Base-by-base conservation (phyloP, 1,140 invertebrate species). In the Globodera rostochiensis region DNA sequence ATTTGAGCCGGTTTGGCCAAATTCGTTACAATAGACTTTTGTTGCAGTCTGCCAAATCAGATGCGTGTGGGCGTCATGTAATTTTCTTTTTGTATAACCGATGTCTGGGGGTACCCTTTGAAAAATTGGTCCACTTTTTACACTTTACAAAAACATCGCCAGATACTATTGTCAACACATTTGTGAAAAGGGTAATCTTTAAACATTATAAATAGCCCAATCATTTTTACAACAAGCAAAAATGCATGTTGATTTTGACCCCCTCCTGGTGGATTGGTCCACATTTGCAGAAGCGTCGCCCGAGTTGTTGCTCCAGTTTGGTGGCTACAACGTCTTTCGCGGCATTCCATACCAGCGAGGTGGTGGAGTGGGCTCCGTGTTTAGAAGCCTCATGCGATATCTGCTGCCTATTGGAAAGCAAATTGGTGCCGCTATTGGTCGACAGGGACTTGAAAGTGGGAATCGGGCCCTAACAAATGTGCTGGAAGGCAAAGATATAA, bases 211-310 rank as follows among this genome's bases (percentile, higher is more conserved):
- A 74, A 74, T 74, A 74, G 73, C 4, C 57, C 8, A 21, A 3
- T 6, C 47, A 19, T 49, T 19, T 6, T 73, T 25, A 21, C 0
- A 73, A 49, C 19, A 73, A 53, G n/a, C n/a, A 74, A 74, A 74
- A 36, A 74, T 74, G 73, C 73, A 74, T 74, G 57, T 74, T 47
- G 73, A 74, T 46, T 74, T 74, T 74, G 73, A 74, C 46, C 73
- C 73, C 11, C 21, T 60, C 49, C 21, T 47, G 21, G 57, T 74
- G 49, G 45, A 74, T 74, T 74, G 73, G 73, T 74, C 73, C 21
- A 45, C 73, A 36, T 11, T 74, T 3, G n/a, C 36, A 13, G 19
- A n/a, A 25, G 15, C 47, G 25, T 60, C 73, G 11, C 13, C 13
- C 19, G 71, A 73, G 1, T 25, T 25, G 6, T 73, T 53, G n/a